phyloP scores from a whole-genome alignment of 2,797 vertebrate genomes.

The Rhabdomys pumilio region DNA sequence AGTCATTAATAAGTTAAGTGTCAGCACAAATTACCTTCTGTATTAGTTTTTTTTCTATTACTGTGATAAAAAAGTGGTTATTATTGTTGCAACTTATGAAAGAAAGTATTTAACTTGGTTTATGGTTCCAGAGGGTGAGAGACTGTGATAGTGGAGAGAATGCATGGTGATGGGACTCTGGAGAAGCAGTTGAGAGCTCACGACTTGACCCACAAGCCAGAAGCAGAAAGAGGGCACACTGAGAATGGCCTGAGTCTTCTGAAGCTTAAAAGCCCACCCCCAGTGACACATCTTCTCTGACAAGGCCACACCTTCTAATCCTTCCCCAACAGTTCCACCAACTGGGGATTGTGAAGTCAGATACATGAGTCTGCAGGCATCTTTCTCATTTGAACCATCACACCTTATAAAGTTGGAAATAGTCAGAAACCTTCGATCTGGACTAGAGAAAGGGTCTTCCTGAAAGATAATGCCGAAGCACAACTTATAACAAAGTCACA shows the following conservation, averaged over 20 bases:
- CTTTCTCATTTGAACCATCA: neutral
- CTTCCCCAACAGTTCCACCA: neutral
- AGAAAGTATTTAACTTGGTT: neutral
- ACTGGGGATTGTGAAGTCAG: neutral
- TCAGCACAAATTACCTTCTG: neutral
- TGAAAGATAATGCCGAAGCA: neutral
- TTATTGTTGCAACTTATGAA: neutral
- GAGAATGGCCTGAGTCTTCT: neutral
- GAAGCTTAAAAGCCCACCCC: neutral
- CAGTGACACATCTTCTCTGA: neutral
- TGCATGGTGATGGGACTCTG: neutral
- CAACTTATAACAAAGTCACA: neutral
- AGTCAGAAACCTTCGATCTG: slow-evolving; percentile 46
- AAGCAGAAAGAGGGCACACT: neutral
- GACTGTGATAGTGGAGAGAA: neutral
- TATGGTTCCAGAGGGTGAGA: neutral
- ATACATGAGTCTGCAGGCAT: neutral
- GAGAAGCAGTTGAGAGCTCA: neutral
- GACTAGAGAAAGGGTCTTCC: slow-evolving; percentile 39
- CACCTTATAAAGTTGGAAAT: slow-evolving; percentile 48
- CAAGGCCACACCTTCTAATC: neutral
- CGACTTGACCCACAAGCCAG: neutral
- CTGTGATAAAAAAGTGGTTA: neutral
- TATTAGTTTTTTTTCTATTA: neutral
- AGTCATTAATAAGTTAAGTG: slow-evolving; percentile 53